A percentile compares a stretch with the other conserved stretches of the same genome.
phyloP scores from a whole-genome alignment of 2,888 invertebrate genomes.

The Cryptus armator region DNA sequence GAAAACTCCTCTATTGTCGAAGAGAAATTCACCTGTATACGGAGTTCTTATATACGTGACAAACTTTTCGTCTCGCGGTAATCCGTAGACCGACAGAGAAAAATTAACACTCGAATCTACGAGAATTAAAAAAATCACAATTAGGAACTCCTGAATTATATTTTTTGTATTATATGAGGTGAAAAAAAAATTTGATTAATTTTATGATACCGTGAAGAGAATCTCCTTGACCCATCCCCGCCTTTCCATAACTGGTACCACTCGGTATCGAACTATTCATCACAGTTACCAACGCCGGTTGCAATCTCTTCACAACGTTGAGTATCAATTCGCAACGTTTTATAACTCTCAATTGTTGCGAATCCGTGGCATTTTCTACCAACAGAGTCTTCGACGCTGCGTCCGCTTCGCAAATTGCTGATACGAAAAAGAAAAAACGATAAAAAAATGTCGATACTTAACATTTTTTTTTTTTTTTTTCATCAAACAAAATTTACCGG shows the following conservation, averaged over 20 bases:
- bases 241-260: slow-evolving; percentile 73
- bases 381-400: slow-evolving; percentile 80
- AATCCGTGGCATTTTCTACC: slow-evolving; percentile 79
- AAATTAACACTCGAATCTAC: slow-evolving; percentile 75
- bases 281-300: slow-evolving; percentile 78
- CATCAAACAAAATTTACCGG: slow-evolving; percentile 73
- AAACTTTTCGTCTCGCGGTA: slow-evolving; percentile 75
- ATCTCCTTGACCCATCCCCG: slow-evolving; percentile 75
- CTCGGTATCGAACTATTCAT: slow-evolving; percentile 79
- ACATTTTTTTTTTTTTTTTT: neutral
- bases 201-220: slow-evolving; percentile 72
- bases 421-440: slow-evolving; percentile 37
- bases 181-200: slow-evolving; percentile 1
- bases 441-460: slow-evolving; percentile 1
- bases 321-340: slow-evolving; percentile 82
- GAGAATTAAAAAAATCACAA: slow-evolving; percentile 3
- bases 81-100: slow-evolving; percentile 72
- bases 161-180: neutral
- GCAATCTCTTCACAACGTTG: slow-evolving; percentile 81
- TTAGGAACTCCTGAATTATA: neutral
- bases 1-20: neutral
- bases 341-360: slow-evolving; percentile 82
- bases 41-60: slow-evolving; percentile 81
- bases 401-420: slow-evolving; percentile 82
- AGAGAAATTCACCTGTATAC: slow-evolving; percentile 79